Conservation (phyloP, 2,113 vertebrate genomes). For the Xiphophorus hellerii region DNA sequence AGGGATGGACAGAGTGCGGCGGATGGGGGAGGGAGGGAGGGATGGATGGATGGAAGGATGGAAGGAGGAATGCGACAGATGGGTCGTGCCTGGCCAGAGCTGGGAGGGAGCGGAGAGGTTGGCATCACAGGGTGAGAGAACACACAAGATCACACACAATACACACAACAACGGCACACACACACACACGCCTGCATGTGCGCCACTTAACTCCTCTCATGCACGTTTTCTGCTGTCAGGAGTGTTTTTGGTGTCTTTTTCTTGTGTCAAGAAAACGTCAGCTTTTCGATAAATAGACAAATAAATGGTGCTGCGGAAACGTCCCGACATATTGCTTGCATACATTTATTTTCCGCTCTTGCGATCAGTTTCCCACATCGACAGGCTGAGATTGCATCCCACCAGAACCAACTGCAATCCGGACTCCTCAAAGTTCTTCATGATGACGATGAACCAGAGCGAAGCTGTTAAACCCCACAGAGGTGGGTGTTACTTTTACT, state of each 20-base stretch:
- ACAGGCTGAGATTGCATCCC: slow-evolving; percentile 34
- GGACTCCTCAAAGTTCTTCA: slow-evolving; percentile 6
- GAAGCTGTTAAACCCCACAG: neutral
- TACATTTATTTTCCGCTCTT: slow-evolving; percentile 45
- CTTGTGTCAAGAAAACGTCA: slow-evolving; percentile 65
- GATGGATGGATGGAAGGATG: slow-evolving; percentile 70
- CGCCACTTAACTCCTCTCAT: slow-evolving; percentile 47
- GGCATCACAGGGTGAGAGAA: slow-evolving; percentile 79
- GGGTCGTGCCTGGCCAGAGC: slow-evolving; percentile 79
- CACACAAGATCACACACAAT: slow-evolving; percentile 55
- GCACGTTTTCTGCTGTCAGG: slow-evolving; percentile 60
- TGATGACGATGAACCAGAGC: neutral
- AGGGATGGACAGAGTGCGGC: slow-evolving; percentile 64
- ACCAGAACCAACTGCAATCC: slow-evolving; percentile 18
- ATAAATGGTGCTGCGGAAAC: slow-evolving; percentile 47
- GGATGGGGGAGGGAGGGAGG: slow-evolving; percentile 47
- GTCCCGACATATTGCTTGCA: slow-evolving; percentile 64
- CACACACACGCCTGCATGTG: slow-evolving; percentile 44
- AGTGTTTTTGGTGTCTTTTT: slow-evolving; percentile 53
- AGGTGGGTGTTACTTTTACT: neutral
- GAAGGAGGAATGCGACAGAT: slow-evolving; percentile 82
- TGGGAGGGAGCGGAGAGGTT: slow-evolving; percentile 80
- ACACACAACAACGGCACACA: slow-evolving; percentile 45
- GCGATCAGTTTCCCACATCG: slow-evolving; percentile 28
- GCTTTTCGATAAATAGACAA: slow-evolving; percentile 67